A percentile compares a stretch with the other conserved stretches of the same genome.
phyloP scores from a whole-genome alignment of 2,797 vertebrate species.

The Pipistrellus kuhlii region DNA sequence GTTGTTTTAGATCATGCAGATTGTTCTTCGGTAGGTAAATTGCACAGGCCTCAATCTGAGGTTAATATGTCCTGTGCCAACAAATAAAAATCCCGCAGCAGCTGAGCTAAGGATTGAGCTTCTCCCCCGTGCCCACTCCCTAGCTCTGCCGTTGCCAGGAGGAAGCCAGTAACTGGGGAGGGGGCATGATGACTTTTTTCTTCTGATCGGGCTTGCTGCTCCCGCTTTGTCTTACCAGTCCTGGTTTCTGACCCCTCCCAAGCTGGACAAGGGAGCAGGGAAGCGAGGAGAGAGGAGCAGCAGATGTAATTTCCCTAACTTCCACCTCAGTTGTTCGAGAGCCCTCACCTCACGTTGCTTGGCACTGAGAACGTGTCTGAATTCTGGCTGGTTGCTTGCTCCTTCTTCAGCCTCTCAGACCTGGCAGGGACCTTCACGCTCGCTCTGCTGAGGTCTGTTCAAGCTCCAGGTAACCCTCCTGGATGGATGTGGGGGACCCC shows the following conservation, averaged over 20 bases:
- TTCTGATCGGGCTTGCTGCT: background rate
- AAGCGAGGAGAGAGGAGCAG: background rate
- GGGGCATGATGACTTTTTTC: background rate
- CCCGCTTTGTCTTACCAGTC: background rate
- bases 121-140: too few species aligned
- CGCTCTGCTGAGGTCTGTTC: background rate
- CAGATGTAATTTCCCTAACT: background rate
- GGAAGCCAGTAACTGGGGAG: background rate
- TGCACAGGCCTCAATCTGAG: background rate
- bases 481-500: background rate
- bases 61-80: background rate
- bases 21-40: background rate
- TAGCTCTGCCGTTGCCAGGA: background rate
- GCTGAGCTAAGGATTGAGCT: background rate
- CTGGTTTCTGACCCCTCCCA: background rate
- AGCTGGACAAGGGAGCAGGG: background rate
- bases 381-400: background rate
- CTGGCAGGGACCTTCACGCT: background rate
- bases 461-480: background rate
- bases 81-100: background rate
- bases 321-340: background rate
- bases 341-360: background rate
- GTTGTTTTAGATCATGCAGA: conserved; percentile 23
- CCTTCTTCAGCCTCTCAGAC: background rate
- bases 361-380: background rate